These are phyloP conservation scores for Ceuthmochares aereus DNA, from an alignment of 2,113 vertebrate genomes.

Conservation along the genomic window DNA sequence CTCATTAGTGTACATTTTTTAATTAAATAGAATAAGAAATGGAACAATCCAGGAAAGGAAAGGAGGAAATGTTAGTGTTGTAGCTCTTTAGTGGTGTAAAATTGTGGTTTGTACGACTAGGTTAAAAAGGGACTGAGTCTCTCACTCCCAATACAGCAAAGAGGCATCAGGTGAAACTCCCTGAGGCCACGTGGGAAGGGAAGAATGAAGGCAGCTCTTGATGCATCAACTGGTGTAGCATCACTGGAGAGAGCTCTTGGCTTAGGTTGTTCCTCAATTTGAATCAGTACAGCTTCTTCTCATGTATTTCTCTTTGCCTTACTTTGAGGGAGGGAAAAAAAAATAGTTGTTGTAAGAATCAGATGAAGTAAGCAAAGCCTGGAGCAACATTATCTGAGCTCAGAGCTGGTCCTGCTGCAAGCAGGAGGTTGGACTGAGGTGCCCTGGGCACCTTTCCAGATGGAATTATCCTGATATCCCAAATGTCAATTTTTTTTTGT, in stretches of 20 bases:
- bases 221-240: neutral
- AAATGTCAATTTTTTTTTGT: neutral
- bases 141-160: neutral
- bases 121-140: neutral
- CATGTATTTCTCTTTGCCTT: neutral
- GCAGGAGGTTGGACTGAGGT: neutral
- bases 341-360: neutral
- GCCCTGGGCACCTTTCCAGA: neutral
- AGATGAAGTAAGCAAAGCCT: neutral
- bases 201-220: neutral
- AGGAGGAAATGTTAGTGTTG: neutral
- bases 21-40: neutral
- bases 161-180: neutral
- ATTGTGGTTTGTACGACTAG: accelerated
- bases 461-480: neutral
- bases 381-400: neutral
- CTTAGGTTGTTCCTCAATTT: neutral
- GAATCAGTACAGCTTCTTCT: neutral
- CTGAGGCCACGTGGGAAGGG: accelerated
- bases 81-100: neutral
- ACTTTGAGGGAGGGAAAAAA: neutral
- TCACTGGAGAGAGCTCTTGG: neutral
- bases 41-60: neutral
- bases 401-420: accelerated
- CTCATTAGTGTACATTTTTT: neutral